Conservation (phyloP, 2,113 vertebrate genomes). For the Rhynchomys soricoides region DNA sequence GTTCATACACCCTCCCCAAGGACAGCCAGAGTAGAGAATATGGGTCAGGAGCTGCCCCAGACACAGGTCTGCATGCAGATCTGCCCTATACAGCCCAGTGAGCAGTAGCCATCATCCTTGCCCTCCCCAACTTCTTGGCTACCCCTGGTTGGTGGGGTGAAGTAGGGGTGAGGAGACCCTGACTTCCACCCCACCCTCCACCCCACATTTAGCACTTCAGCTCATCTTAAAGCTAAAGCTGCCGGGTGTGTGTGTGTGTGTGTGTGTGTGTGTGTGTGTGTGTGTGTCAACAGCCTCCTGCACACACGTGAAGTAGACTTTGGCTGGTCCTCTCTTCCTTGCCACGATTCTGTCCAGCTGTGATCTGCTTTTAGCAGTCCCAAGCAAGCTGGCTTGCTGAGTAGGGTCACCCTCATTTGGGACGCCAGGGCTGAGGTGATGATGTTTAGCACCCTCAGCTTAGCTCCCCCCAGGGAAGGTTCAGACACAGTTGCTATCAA, state of each 20-base stretch:
- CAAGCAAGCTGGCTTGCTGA: background rate
- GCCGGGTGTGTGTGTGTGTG: too few relatives aligned
- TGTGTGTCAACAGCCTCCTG: too few relatives aligned
- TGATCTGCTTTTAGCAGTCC: background rate
- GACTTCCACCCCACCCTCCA: background rate
- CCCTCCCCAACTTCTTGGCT: accelerated
- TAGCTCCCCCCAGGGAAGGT: background rate
- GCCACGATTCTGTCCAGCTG: background rate
- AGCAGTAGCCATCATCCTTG: background rate
- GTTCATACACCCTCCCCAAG: background rate
- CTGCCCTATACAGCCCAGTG: background rate
- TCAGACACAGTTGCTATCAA: background rate
- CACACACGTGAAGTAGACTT: background rate
- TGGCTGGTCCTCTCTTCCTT: background rate
- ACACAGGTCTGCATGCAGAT: background rate
- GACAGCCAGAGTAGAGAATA: accelerated
- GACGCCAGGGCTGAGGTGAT: background rate
- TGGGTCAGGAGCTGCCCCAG: background rate
- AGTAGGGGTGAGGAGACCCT: background rate
- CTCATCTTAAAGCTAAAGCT: background rate
- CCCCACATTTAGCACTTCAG: background rate
- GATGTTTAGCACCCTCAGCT: background rate
- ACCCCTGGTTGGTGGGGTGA: background rate
- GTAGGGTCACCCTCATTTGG: background rate
- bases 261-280: too few relatives aligned